A percentile compares a stretch with the other conserved stretches of the same genome.
These are phyloP conservation scores for Xanthorhoe spadicearia DNA, from an alignment of 2,888 invertebrate species.

Conservation along the genomic window DNA sequence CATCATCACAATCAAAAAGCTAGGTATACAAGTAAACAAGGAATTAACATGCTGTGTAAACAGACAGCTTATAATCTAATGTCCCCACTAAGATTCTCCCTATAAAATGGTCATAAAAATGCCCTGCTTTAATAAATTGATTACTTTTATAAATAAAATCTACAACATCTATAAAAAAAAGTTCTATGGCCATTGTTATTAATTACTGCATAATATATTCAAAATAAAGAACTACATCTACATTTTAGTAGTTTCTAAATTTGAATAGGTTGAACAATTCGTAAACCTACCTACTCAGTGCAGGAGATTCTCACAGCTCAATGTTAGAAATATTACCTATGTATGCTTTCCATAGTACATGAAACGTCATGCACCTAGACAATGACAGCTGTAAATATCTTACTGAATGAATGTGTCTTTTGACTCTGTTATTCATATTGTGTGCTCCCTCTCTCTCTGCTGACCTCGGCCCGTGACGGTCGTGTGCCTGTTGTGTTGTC, in stretches of 20 bases:
- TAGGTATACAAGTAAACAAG: background rate
- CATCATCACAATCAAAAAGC: conserved; percentile 1
- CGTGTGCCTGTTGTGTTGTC: too few relatives aligned
- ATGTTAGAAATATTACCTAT: too few relatives aligned
- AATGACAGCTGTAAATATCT: too few relatives aligned
- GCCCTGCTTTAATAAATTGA: background rate
- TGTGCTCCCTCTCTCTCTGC: too few relatives aligned
- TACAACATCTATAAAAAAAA: background rate
- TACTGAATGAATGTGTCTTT: too few relatives aligned
- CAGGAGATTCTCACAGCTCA: conserved; percentile 25
- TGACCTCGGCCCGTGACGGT: too few relatives aligned
- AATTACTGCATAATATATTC: background rate
- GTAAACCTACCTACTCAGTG: conserved; percentile 10
- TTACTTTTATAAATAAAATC: background rate
- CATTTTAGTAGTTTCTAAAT: background rate
- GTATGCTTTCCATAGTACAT: too few relatives aligned
- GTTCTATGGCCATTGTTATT: background rate
- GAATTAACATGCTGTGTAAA: background rate
- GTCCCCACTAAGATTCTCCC: background rate
- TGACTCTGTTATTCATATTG: too few relatives aligned
- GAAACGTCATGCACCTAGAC: too few relatives aligned
- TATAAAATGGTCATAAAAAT: background rate
- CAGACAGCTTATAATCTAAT: background rate
- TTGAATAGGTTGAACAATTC: background rate
- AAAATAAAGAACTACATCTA: background rate